Evolutionary conservation across 2,797 vertebrate species (phyloP).

Genomic region (Picus viridis): DNA sequence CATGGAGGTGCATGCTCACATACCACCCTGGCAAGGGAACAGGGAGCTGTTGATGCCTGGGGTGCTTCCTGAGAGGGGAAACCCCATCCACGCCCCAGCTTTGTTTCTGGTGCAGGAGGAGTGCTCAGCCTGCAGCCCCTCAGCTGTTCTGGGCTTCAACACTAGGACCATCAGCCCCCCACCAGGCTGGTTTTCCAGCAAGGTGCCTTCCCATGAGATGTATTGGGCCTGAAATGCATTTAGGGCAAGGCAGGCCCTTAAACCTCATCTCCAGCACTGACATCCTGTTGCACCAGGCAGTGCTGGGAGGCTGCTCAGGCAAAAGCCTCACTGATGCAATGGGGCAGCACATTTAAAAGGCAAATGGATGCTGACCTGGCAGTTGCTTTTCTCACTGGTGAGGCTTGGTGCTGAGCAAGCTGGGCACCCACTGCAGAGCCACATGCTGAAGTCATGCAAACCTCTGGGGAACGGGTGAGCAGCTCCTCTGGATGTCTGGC

Average conservation of each 20-base stretch:
- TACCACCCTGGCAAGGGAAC: background rate
- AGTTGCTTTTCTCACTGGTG: background rate
- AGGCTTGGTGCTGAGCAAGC: background rate
- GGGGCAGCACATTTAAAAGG: background rate
- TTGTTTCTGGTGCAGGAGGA: background rate
- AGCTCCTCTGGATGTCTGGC: background rate
- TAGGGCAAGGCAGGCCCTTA: background rate
- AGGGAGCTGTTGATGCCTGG: background rate
- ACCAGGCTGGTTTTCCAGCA: background rate
- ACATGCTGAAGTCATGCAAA: background rate
- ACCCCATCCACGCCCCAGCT: fast-evolving
- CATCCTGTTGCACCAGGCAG: background rate
- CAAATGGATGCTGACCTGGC: background rate
- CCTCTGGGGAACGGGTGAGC: background rate
- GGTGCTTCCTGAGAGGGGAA: slow-evolving; percentile 25
- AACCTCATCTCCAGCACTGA: fast-evolving
- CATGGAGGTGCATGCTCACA: background rate
- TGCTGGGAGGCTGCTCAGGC: background rate
- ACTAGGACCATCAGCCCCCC: fast-evolving
- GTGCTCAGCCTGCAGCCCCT: background rate
- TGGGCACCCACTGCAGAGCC: background rate
- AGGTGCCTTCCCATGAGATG: background rate
- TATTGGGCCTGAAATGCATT: background rate
- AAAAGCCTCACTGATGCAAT: background rate
- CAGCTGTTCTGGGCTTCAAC: background rate